phyloP scores from a whole-genome alignment of 1,140 invertebrate genomes.

The Helicorthomorpha holstii region DNA sequence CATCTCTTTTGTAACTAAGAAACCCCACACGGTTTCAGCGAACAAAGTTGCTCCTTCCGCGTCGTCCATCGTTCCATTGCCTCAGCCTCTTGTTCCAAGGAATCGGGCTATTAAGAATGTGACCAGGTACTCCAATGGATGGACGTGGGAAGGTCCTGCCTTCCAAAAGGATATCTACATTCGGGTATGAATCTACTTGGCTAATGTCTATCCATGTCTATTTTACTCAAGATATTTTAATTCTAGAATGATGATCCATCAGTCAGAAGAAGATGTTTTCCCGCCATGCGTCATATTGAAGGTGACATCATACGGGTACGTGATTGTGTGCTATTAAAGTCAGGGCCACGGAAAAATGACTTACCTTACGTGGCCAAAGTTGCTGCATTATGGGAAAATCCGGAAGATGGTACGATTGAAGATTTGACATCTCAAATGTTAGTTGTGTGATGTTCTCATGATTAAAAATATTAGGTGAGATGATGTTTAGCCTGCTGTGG shows the following conservation, averaged over 20 bases:
- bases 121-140: conserved; percentile 72
- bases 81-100: neutral
- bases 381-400: conserved; percentile 82
- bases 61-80: neutral
- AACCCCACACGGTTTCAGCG: too few relatives aligned
- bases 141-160: conserved; percentile 72
- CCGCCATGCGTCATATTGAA: conserved; percentile 64
- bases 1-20: too few relatives aligned
- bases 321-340: conserved; percentile 73
- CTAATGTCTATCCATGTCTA: too few relatives aligned
- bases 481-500: conserved; percentile 94
- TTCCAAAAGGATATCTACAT: conserved; percentile 68
- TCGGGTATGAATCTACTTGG: conserved; percentile 72
- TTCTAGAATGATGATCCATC: conserved; percentile 58
- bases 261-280: conserved; percentile 60
- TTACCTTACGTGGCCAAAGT: conserved; percentile 89
- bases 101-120: neutral
- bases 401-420: conserved; percentile 53
- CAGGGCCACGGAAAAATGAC: conserved; percentile 62
- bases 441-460: neutral
- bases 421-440: neutral
- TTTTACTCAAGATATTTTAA: neutral
- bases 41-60: neutral
- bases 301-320: conserved; percentile 68
- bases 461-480: conserved; percentile 48